Evolutionary conservation across 1,140 invertebrate species (phyloP).

Genomic region (Drosophila setifemur): DNA sequence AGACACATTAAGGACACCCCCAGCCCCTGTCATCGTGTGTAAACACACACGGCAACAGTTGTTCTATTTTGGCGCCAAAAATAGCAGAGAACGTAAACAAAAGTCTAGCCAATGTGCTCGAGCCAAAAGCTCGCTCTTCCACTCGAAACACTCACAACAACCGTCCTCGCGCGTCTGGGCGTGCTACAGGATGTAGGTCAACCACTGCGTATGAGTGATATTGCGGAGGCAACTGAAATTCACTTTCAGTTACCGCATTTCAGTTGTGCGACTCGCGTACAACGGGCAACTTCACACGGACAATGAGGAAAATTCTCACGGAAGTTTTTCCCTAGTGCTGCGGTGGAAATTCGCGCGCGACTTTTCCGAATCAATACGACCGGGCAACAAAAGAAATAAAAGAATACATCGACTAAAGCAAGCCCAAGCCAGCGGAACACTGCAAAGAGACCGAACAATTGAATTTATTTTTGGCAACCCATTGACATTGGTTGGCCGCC

Average conservation of each 20-base stretch:
- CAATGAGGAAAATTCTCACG: conserved; percentile 4
- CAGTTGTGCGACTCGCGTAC: conserved; percentile 57
- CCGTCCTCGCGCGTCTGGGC: background rate
- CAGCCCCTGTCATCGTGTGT: background rate
- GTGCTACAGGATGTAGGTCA: conserved; percentile 60
- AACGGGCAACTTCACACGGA: conserved; percentile 22
- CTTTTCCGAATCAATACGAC: conserved; percentile 43
- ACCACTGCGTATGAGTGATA: conserved; percentile 66
- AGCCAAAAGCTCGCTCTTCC: conserved; percentile 29
- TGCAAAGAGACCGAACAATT: conserved; percentile 26
- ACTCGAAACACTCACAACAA: background rate
- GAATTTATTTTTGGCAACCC: conserved; percentile 52
- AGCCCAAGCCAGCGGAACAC: background rate
- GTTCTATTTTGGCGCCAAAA: conserved; percentile 75
- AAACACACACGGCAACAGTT: conserved; percentile 63
- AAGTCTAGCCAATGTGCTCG: conserved; percentile 3
- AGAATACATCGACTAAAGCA: conserved; percentile 11
- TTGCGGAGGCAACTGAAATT: conserved; percentile 12
- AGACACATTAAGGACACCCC: conserved; percentile 5
- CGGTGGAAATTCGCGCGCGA: conserved; percentile 55
- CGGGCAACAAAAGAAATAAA: background rate
- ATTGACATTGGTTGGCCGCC: conserved; percentile 27
- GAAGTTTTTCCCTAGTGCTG: background rate
- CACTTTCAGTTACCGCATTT: conserved; percentile 32
- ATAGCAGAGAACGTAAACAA: conserved; percentile 70